Conservation (phyloP, 2,888 invertebrate genomes). For the Drosophila hamatofila region DNA sequence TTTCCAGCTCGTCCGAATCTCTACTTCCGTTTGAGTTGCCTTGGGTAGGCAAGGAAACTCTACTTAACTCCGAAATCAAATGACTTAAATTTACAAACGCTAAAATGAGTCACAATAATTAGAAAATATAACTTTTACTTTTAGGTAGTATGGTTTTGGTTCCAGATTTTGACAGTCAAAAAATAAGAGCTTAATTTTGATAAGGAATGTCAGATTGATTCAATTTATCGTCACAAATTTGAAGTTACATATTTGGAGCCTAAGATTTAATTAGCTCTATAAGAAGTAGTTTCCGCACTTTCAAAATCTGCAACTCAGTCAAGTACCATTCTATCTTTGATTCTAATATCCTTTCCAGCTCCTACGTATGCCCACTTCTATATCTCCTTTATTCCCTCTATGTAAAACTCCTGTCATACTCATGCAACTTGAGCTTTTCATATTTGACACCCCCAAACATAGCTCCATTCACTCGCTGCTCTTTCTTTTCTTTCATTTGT, state of each 20-base stretch:
- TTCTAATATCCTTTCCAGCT: neutral
- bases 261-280: too few species aligned
- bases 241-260: neutral
- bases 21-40: too few species aligned
- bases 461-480: neutral
- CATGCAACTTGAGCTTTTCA: neutral
- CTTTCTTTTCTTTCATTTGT: conserved; percentile 21
- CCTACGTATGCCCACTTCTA: neutral
- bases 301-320: neutral
- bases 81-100: too few species aligned
- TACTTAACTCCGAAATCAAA: too few species aligned
- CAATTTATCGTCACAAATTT: neutral
- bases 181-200: neutral
- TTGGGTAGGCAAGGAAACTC: too few species aligned
- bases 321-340: neutral
- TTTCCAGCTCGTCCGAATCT: neutral
- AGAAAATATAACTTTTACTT: too few species aligned
- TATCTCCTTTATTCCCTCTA: neutral
- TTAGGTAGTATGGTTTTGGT: too few species aligned
- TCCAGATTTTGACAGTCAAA: too few species aligned
- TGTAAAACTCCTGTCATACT: neutral
- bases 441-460: neutral
- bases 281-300: too few species aligned
- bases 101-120: too few species aligned
- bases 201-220: neutral